Base-by-base conservation (phyloP, 2,113 vertebrate species). In the Toxostoma redivivum region DNA sequence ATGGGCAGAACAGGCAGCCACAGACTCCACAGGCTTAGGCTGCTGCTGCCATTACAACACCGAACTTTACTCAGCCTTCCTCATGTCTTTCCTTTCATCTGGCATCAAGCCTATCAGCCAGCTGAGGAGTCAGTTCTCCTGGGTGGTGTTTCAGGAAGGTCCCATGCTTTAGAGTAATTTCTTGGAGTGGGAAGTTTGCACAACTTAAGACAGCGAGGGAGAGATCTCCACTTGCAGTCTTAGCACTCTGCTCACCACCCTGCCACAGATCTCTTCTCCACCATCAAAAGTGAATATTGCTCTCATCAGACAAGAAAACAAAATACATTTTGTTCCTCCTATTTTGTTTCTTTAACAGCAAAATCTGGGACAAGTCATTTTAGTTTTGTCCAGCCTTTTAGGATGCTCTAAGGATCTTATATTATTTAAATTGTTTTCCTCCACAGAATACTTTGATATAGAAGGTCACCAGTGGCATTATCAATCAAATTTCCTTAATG, bases 161-260 rank as follows among this genome's bases (percentile, higher is more conserved):
- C 27, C 5, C 7, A 0, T 64, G 28, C n/a, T 80, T 79, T 5
- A 5, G 10, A 38, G 11, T 12, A 47, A 19, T 5, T 78, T 70
- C 56, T 58, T 50, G n/a, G 6, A 53, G 13, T 25, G 35, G 8
- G 15, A 92, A 62, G 3, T 71, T 74, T 42, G 24, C 14, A 45
- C 13, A 48, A 66, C 15, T 67, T 40, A 51, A 47, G 25, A 71
- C 5, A 20, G 25, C 0, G 1, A 64, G 24, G 40, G 20, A 47
- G 24, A 53, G 7, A 15, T 67, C 7, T 56, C n/a, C 19, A 23
- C 7, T 90, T 1, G 0, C 10, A 25, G 4, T 24, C 8, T 9
- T 11, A n/a, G 11, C 16, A 25, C 11, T 42, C 40, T 22, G 14
- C 22, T 69, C 45, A 57, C 28, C 11, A 11, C 20, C n/a, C 24